Percentiles rank a stretch among this genome's conserved stretches.
These are phyloP conservation scores for Brenthis ino DNA, from an alignment of 2,888 invertebrate genomes.

Conservation along the genomic window DNA sequence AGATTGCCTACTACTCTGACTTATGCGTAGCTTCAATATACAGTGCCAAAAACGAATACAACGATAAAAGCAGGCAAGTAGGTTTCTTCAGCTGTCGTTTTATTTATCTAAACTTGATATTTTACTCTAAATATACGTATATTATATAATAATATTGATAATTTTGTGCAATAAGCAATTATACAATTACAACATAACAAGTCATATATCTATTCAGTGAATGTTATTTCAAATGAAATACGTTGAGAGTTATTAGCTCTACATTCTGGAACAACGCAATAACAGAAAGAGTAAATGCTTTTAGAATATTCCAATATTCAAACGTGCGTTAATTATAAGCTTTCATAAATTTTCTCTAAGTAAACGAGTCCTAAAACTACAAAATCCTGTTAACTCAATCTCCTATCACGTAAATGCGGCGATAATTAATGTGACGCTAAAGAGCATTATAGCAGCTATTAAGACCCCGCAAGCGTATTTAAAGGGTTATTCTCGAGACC, in stretches of 20 bases:
- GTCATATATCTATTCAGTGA: too few relatives aligned
- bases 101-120: neutral
- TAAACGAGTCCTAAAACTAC: conserved; percentile 27
- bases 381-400: conserved; percentile 39
- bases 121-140: neutral
- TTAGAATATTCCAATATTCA: too few relatives aligned
- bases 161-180: too few relatives aligned
- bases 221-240: too few relatives aligned
- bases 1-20: conserved; percentile 37
- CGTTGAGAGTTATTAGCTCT: too few relatives aligned
- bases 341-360: neutral
- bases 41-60: conserved; percentile 31
- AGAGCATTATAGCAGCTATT: conserved; percentile 55
- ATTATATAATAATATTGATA: too few relatives aligned
- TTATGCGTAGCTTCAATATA: conserved; percentile 33
- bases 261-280: too few relatives aligned
- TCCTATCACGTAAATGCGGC: conserved; percentile 41
- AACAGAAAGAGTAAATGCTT: too few relatives aligned
- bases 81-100: neutral
- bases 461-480: conserved; percentile 54
- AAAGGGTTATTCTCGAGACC: conserved; percentile 54
- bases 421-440: conserved; percentile 54
- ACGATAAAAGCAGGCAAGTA: conserved; percentile 12
- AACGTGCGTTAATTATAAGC: neutral
- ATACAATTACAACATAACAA: too few relatives aligned